These are phyloP conservation scores for Herminia tarsipennalis DNA, from an alignment of 2,888 invertebrate species.

Conservation along the genomic window DNA sequence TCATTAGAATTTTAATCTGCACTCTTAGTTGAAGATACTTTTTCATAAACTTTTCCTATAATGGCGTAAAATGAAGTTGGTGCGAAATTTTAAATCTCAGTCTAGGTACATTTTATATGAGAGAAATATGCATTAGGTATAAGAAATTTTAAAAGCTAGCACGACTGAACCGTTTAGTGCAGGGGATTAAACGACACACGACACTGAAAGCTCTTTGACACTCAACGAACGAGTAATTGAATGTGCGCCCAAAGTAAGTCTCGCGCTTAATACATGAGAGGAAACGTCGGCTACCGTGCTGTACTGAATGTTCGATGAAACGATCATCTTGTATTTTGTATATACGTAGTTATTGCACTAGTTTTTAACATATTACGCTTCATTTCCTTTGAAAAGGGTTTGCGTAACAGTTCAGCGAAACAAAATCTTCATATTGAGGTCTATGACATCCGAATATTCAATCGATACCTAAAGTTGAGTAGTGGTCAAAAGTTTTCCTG, in stretches of 20 bases:
- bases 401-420: not conserved
- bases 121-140: slow-evolving; percentile 23
- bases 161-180: slow-evolving; percentile 47
- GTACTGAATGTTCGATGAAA: slow-evolving; percentile 26
- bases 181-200: slow-evolving; percentile 48
- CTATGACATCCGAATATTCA: not conserved
- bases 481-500: no score
- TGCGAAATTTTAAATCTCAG: slow-evolving; percentile 22
- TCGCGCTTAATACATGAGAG: slow-evolving; percentile 29
- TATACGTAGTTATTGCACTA: not conserved
- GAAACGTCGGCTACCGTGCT: slow-evolving; percentile 18
- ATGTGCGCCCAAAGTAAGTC: slow-evolving; percentile 57
- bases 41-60: no score
- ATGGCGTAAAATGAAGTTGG: not conserved
- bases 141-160: slow-evolving; percentile 40
- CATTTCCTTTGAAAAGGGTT: no score
- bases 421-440: not conserved
- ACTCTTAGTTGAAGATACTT: no score
- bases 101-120: slow-evolving; percentile 25
- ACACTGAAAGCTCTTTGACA: slow-evolving; percentile 65
- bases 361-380: no score
- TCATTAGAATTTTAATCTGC: no score
- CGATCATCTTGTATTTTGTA: slow-evolving; percentile 11
- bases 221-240: slow-evolving; percentile 63
- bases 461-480: no score